phyloP scores from a whole-genome alignment of 2,797 vertebrate genomes.

The Dendrocincla tyrannina region DNA sequence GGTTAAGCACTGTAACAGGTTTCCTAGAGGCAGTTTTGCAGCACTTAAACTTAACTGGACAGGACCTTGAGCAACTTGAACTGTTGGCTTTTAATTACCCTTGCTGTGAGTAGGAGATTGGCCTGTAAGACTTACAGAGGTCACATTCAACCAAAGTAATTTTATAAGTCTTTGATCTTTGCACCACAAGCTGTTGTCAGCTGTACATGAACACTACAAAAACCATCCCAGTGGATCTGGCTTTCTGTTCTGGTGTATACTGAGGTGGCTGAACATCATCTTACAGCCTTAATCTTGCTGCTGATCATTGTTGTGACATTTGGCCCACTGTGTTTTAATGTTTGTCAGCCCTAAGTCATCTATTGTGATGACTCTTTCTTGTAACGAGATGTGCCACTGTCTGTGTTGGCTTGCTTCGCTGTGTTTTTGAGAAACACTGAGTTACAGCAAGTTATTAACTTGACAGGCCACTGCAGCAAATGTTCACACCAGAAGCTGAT shows the following conservation, averaged over 20 bases:
- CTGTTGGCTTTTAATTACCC: not conserved
- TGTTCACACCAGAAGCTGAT: not conserved
- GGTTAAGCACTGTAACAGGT: not conserved
- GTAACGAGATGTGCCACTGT: not conserved
- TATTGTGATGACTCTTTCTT: not conserved
- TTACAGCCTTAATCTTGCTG: not conserved
- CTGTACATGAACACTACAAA: not conserved
- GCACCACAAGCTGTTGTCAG: not conserved
- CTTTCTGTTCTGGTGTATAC: not conserved
- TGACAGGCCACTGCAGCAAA: not conserved
- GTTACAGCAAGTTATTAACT: not conserved
- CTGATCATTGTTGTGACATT: not conserved
- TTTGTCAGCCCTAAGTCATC: not conserved
- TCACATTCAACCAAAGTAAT: not conserved
- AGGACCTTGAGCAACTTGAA: not conserved
- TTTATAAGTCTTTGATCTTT: not conserved
- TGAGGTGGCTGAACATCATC: not conserved
- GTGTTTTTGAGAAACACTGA: not conserved
- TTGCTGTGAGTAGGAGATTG: not conserved
- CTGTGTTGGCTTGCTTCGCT: not conserved
- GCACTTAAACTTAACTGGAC: not conserved
- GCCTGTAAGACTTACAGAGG: not conserved
- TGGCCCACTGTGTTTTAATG: not conserved
- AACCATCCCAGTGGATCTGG: not conserved
- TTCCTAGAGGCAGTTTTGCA: not conserved